These are phyloP conservation scores for Andrena camellia DNA, from an alignment of 2,888 invertebrate genomes.

Conservation along the genomic window DNA sequence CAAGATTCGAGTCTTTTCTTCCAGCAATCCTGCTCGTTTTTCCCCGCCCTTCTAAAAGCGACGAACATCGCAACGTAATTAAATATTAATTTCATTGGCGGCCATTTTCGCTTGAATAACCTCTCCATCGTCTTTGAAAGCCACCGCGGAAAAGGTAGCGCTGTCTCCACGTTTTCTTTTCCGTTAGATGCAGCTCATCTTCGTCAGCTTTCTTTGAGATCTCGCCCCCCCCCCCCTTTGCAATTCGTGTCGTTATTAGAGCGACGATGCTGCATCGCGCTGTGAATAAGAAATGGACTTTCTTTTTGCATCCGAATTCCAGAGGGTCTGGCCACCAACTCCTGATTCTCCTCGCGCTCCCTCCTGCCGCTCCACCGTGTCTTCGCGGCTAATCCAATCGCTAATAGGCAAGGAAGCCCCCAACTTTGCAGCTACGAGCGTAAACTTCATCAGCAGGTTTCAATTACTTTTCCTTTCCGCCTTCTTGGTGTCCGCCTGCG, in stretches of 20 bases:
- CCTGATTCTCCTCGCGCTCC: conserved; percentile 22
- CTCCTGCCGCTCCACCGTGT: neutral
- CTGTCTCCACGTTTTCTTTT: neutral
- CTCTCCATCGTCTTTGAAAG: conserved; percentile 23
- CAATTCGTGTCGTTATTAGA: conserved; percentile 52
- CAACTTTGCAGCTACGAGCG: conserved; percentile 73
- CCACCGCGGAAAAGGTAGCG: neutral
- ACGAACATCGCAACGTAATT: conserved; percentile 56
- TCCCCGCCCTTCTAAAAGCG: conserved; percentile 25
- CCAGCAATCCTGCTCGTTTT: neutral
- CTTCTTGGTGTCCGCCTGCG: neutral
- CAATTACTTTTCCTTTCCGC: conserved; percentile 69
- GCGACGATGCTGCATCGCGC: conserved; percentile 60
- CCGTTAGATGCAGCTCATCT: neutral
- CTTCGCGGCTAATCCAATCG: conserved; percentile 67
- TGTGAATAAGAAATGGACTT: conserved; percentile 74
- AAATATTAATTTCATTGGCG: conserved; percentile 62
- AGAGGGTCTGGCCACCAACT: conserved; percentile 11
- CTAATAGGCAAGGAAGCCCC: conserved; percentile 67
- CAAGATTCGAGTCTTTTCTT: neutral
- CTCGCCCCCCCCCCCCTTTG: conserved; percentile 8
- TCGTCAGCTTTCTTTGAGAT: neutral
- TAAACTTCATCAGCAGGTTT: conserved; percentile 71
- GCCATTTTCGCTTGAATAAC: neutral
- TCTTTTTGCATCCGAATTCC: conserved; percentile 52